These are phyloP conservation scores for Homarus americanus DNA, from an alignment of 1,140 invertebrate genomes.

Conservation along the genomic window DNA sequence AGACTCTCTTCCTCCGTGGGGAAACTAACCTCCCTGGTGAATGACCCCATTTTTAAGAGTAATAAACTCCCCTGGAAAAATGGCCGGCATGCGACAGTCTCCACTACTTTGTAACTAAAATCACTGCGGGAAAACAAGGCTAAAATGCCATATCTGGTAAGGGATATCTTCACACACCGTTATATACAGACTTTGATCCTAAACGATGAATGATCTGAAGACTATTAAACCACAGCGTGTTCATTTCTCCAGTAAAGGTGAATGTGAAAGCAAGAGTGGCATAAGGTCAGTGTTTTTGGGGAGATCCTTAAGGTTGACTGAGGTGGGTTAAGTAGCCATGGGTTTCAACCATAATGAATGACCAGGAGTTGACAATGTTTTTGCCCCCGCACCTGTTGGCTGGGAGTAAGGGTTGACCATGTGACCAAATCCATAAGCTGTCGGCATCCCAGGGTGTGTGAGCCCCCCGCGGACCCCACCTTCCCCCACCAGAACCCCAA, in stretches of 20 bases:
- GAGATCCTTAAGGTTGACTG: background rate
- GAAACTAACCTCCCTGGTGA: background rate
- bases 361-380: background rate
- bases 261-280: background rate
- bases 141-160: no score
- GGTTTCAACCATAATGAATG: conserved; percentile 29
- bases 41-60: conserved; percentile 63
- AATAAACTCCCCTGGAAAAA: conserved; percentile 45
- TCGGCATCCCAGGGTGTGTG: conserved; percentile 26
- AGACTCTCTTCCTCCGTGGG: no score
- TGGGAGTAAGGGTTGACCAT: conserved; percentile 31
- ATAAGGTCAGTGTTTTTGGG: no score
- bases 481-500: background rate
- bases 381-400: background rate
- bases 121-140: no score
- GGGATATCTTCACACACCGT: no score
- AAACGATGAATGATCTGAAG: no score
- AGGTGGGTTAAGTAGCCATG: background rate
- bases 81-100: no score
- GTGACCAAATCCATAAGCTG: conserved; percentile 69
- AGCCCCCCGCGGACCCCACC: background rate
- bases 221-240: no score
- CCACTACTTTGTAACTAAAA: no score
- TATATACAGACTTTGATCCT: no score
- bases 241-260: background rate